Evolutionary conservation across 2,113 vertebrate genomes (phyloP).

Genomic region (Gyps fulvus): DNA sequence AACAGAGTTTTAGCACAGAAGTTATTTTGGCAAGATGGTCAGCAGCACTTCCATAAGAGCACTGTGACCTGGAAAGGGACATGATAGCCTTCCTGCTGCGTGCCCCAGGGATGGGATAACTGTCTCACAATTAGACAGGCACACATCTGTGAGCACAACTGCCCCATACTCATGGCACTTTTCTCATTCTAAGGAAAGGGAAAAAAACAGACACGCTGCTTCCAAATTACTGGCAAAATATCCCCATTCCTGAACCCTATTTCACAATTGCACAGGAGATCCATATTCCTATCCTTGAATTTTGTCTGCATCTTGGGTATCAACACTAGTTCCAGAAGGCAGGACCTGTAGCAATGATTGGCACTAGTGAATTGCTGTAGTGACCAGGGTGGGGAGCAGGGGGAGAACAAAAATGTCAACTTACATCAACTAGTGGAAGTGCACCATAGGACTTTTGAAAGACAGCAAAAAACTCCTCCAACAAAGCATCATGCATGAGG

Average conservation of each 20-base stretch:
- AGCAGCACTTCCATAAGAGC: background rate
- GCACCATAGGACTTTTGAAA: background rate
- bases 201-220: background rate
- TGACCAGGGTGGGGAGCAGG: background rate
- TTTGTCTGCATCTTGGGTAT: background rate
- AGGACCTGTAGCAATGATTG: rapidly evolving
- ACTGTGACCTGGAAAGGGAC: background rate
- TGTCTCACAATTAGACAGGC: background rate
- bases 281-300: background rate
- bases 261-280: background rate
- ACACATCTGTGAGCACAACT: background rate
- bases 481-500: background rate
- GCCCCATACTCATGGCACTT: background rate
- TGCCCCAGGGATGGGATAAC: background rate
- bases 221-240: background rate
- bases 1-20: background rate
- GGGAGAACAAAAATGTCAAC: background rate
- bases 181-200: background rate
- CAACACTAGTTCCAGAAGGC: background rate
- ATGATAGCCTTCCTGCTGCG: background rate
- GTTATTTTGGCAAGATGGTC: background rate
- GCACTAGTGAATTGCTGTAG: background rate
- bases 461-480: background rate
- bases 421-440: background rate
- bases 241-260: background rate